Conservation (phyloP, 2,888 invertebrate species). For the Agrochola litura region DNA sequence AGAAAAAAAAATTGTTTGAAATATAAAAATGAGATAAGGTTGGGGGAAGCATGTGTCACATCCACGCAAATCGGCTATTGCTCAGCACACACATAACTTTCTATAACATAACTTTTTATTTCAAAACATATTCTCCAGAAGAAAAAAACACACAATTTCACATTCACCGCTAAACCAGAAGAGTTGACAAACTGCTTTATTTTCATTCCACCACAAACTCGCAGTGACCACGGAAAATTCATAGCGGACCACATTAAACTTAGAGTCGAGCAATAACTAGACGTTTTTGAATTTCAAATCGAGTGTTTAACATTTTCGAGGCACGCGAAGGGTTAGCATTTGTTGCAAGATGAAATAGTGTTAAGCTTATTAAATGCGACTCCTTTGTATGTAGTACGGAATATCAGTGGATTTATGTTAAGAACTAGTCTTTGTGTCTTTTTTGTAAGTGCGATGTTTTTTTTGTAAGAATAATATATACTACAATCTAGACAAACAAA, state of each 20-base stretch:
- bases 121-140: neutral
- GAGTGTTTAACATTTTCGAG: slow-evolving; percentile 77
- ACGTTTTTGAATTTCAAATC: slow-evolving; percentile 81
- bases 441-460: neutral
- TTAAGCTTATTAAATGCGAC: slow-evolving; percentile 58
- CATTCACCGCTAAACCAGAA: slow-evolving; percentile 13
- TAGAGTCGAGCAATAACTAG: slow-evolving; percentile 73
- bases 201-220: slow-evolving; percentile 44
- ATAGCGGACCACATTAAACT: slow-evolving; percentile 73
- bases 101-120: neutral
- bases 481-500: too few relatives aligned
- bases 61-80: too few relatives aligned
- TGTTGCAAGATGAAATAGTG: slow-evolving; percentile 59
- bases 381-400: slow-evolving; percentile 49
- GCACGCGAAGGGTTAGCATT: slow-evolving; percentile 68
- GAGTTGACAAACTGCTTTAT: slow-evolving; percentile 35
- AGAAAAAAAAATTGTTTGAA: too few relatives aligned
- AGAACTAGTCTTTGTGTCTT: neutral
- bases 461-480: neutral
- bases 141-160: slow-evolving; percentile 1
- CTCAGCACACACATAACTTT: too few relatives aligned
- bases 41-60: too few relatives aligned
- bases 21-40: too few relatives aligned
- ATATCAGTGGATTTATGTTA: slow-evolving; percentile 10
- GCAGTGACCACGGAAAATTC: slow-evolving; percentile 69